Evolutionary conservation across 2,888 invertebrate species (phyloP), one percentile per base, ranked within the genome.

Genomic region (Hydraecia micacea): DNA sequence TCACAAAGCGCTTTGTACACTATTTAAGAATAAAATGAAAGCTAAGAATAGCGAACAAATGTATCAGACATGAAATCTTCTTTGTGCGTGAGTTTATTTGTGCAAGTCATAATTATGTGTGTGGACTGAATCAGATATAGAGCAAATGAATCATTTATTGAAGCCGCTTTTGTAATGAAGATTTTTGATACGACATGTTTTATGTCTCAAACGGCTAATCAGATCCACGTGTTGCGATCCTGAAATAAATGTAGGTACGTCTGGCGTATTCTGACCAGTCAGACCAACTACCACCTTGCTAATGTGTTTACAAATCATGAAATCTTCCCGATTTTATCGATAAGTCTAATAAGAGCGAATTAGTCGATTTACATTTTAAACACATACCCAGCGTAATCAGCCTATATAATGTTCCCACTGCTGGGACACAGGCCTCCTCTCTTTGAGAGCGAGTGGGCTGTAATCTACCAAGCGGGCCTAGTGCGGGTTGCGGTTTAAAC

Each of bases 1-100:
- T 63, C 11, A 73, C 83, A 86, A 79, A 84, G 74, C 66, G 46
- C 83, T 75, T 83, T 84, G 86, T 82, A 66, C 18, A 58, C 58
- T 52, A 32, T 73, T 74, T 32, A 75, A 69, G 78, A 58, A 52
- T 73, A 63, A 81, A 75, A 72, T 25, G 52, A 60, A 72, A 68
- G 62, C 72, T 66, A 82, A 66, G 63, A 73, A 86, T 86, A 84
- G 39, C 13, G 15, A 39, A 72, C 65, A 79, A 69, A 28, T 60
- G 68, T 72, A 79, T 78, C 73, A 49, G 36, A 32, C 60, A 39
- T 46, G 6, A 58, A 73, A 81, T 68, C 32, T 70, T 42, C 70
- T 75, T 73, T 83, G 65, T 83, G 49, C 67, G 65, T 67, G 65
- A 69, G 32, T 46, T 62, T 58, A 63, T 75, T 81, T 69, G 49